A percentile compares a stretch with the other conserved stretches of the same genome.
phyloP scores from a whole-genome alignment of 1,140 invertebrate species.

The Drosophila suzukii region DNA sequence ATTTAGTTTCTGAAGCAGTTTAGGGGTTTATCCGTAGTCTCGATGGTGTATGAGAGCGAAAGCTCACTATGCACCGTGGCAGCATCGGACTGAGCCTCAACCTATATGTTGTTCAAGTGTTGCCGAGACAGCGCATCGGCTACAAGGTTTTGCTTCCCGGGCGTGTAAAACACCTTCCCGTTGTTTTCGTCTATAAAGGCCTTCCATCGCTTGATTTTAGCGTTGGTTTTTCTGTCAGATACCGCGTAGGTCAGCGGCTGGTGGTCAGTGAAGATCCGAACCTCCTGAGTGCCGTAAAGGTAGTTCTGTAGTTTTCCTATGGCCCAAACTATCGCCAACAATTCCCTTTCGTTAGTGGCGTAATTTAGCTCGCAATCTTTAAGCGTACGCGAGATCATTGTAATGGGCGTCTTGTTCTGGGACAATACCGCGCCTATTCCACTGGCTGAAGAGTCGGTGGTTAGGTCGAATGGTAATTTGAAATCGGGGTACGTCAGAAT shows the following conservation, averaged over 20 bases:
- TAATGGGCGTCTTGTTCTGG: constrained; percentile 3
- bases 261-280: constrained; percentile 29
- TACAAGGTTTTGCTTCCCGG: constrained; percentile 14
- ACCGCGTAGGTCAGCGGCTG: constrained; percentile 21
- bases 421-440: constrained; percentile 1
- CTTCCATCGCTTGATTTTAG: not conserved
- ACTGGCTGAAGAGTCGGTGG: not conserved
- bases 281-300: constrained; percentile 10
- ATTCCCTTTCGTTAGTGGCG: constrained; percentile 12
- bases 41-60: constrained; percentile 16
- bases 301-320: constrained; percentile 28
- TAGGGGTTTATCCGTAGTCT: constrained; percentile 31
- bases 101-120: constrained; percentile 2
- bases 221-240: constrained; percentile 9
- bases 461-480: constrained; percentile 10
- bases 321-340: constrained; percentile 4
- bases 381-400: constrained; percentile 5
- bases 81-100: constrained; percentile 6
- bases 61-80: constrained; percentile 26
- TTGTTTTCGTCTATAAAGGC: constrained; percentile 34
- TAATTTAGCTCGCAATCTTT: constrained; percentile 10
- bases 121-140: not conserved
- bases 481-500: constrained; percentile 7
- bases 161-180: constrained; percentile 31
- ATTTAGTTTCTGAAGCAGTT: constrained; percentile 43